phyloP scores from a whole-genome alignment of 2,113 vertebrate genomes.

The Oreocharis arfaki region DNA sequence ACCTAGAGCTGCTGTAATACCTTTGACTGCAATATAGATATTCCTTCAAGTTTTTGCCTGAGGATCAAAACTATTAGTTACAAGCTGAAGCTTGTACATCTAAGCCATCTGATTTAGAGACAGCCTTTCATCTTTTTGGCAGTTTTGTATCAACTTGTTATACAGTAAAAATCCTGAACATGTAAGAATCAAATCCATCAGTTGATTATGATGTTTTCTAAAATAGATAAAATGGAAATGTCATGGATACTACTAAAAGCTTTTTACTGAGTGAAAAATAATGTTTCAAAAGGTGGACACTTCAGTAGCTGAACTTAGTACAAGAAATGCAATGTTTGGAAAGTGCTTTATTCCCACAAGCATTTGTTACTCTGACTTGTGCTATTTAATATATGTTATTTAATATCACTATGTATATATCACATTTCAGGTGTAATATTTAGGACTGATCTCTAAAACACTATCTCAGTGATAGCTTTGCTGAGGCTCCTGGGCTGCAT shows the following conservation, averaged over 20 bases:
- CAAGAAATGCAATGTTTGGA: background rate
- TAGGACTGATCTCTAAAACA: background rate
- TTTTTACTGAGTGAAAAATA: background rate
- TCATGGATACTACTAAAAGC: background rate
- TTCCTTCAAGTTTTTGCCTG: background rate
- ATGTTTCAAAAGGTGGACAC: background rate
- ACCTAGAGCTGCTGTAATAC: background rate
- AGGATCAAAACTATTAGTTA: background rate
- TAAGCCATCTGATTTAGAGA: background rate
- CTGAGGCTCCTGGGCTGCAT: background rate
- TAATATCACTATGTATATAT: background rate
- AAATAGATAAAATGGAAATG: background rate
- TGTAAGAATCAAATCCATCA: background rate
- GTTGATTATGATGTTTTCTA: background rate
- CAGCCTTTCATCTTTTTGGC: background rate
- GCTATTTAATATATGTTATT: background rate
- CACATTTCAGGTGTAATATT: background rate
- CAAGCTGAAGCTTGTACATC: background rate
- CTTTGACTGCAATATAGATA: background rate
- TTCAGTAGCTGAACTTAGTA: background rate
- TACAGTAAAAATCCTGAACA: background rate
- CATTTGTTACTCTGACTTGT: background rate
- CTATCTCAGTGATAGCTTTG: background rate
- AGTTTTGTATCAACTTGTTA: background rate
- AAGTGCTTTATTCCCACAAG: background rate